Base-by-base conservation (phyloP, 2,113 vertebrate species). In the Mobula birostris region DNA sequence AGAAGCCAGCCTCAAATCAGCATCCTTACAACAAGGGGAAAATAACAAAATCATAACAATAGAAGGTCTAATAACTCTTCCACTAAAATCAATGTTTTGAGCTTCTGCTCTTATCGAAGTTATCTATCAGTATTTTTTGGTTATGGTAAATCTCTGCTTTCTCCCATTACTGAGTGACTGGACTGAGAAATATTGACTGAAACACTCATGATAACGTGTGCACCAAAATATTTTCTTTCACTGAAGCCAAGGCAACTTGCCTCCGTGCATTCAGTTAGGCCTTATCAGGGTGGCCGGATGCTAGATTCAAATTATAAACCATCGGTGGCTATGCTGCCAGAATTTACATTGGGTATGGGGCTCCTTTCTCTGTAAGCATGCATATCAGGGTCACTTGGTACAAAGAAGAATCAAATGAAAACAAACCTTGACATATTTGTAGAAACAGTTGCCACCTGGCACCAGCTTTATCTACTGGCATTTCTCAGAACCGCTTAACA, bases 391-490 rank as follows among this genome's bases (percentile, higher is more conserved):
- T 93, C 70, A 93, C 40, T 93, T 93, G 70, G 68, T 66, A 21
- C 91, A 93, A 66, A 92, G 36, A 17, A 56, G 40, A 68, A 90
- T 93, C 70, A 93, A 74, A 76, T 29, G 91, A 93, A 93, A 93
- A 74, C 91, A 74, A 93, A 56, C 70, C 91, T 74, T 93, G 91
- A 72, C 24, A 48, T 93, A 93, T 76, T 56, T 93, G 36, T 48
- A n/a, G 91, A 93, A 36, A 66, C 36, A 74, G 91, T 74, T 93
- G 91, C 74, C 70, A 93, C 68, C 91, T 56, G 70, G 68, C 70
- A 76, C 91, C 48, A 93, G 68, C 21, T 9, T 72, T 74, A 93
- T 93, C 70, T 76, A 2, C 27, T 76, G 91, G 70, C 29, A 93
- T 93, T 93, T 93, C 40, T 56, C 66, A 74, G 36, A 93, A 93